Evolutionary conservation across 2,888 invertebrate genomes (phyloP).

Genomic region (Tromatobia lineatoria): DNA sequence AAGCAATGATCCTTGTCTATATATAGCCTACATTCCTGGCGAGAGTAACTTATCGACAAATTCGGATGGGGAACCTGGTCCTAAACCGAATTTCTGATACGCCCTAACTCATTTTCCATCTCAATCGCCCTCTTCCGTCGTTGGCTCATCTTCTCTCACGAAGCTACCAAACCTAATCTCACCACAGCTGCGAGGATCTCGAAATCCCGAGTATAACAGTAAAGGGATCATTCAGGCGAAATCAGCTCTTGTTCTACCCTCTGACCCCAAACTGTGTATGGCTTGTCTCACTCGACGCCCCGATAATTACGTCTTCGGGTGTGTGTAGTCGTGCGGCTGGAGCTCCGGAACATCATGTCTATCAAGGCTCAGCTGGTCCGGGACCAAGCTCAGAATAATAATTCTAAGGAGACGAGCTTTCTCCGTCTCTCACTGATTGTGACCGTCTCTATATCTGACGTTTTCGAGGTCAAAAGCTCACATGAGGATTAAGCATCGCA

Average conservation of each 20-base stretch:
- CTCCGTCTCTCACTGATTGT: not conserved
- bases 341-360: conserved; percentile 20
- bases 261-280: conserved; percentile 25
- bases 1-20: conserved; percentile 28
- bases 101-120: not conserved
- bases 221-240: conserved; percentile 13
- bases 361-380: not conserved
- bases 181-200: conserved; percentile 18
- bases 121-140: not conserved
- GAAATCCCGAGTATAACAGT: conserved; percentile 25
- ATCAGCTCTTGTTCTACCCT: conserved; percentile 9
- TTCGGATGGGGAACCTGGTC: conserved; percentile 12
- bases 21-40: not conserved
- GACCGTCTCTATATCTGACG: not conserved
- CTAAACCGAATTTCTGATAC: conserved; percentile 19
- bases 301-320: conserved; percentile 46
- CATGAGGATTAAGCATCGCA: conserved; percentile 17
- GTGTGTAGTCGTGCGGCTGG: not conserved
- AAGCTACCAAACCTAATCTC: conserved; percentile 41
- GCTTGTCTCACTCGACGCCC: conserved; percentile 19
- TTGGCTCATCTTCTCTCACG: not conserved
- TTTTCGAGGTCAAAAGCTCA: conserved; percentile 31
- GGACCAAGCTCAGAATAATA: conserved; percentile 36
- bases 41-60: conserved; percentile 35
- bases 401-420: conserved; percentile 8